Base-by-base conservation (phyloP, 2,113 vertebrate species). In the Panthera uncia region DNA sequence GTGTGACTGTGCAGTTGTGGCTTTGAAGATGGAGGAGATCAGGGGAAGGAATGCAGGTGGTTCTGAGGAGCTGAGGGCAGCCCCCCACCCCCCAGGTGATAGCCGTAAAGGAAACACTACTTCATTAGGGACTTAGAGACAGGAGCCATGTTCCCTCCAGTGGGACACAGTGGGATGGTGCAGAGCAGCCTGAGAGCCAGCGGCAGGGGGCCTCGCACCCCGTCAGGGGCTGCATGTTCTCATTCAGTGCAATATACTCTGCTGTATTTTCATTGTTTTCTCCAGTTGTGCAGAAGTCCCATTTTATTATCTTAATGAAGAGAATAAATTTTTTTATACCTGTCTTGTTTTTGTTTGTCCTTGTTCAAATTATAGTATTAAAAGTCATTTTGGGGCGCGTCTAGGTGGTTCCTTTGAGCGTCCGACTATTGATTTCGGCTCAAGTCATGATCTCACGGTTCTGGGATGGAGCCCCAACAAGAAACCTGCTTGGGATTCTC, bases 241-340 rank as follows among this genome's bases (percentile, higher is more conserved):
- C 12, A 2, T 29, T n/a, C n/a, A 69, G 52, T 66, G 38, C n/a
- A 83, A 27, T 66, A 57, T 12, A 29, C 3, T 68, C 27, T 73
- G 63, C 89, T 95, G 27, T 38, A 36, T 94, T 90, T 84, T 85
- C 68, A 23, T 95, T 55, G 45, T 27, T 98, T 96, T 96, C 97
- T 96, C 81, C 6, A 0, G 63, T 95, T 48, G 27, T 96, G 29
- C 92, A 96, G 88, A 89, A 86, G 52, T 79, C 25, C n/a, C 57
- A 29, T 93, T 79, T 89, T 27, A 0, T 74, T 86, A 50, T 85
- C 10, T 1, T 94, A 23, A 21, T 76, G 33, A 92, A 4, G 1
- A 91, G 76, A 65, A 76, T 45, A 31, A 0, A 89, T 94, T 1
- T 69, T 69, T 96, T 96, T 80, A 41, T 71, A 82, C 38, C 65